phyloP scores from a whole-genome alignment of 2,113 vertebrate genomes.

The Mormyrus lacerda region DNA sequence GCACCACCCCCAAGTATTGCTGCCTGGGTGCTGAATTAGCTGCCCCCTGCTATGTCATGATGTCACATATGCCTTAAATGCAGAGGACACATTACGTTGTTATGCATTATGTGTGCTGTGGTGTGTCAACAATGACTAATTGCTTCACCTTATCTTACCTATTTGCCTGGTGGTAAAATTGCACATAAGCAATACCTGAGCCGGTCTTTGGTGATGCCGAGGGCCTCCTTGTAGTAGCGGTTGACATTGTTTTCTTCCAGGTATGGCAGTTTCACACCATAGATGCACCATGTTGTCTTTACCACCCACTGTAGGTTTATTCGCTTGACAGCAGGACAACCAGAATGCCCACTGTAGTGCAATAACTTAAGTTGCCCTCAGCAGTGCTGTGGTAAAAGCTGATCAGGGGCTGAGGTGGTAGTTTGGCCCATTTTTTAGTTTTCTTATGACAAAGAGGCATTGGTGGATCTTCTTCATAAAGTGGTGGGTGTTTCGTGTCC shows the following conservation, averaged over 20 bases:
- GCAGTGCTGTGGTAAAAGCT: background rate
- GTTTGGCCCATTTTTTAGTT: background rate
- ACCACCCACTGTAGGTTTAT: background rate
- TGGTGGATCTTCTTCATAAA: background rate
- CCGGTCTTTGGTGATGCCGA: background rate
- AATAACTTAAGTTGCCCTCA: background rate
- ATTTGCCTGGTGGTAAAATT: background rate
- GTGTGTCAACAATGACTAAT: too few relatives aligned
- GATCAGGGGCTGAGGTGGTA: background rate
- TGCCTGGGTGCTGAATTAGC: too few relatives aligned
- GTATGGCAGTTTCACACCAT: background rate
- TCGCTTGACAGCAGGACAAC: background rate
- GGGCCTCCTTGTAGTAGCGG: background rate
- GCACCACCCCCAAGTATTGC: too few relatives aligned
- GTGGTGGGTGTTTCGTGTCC: background rate
- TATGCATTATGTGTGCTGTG: too few relatives aligned
- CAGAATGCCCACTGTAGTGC: background rate
- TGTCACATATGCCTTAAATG: too few relatives aligned
- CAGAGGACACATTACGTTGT: too few relatives aligned
- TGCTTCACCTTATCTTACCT: too few relatives aligned
- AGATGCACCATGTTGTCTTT: background rate
- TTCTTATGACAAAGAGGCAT: background rate
- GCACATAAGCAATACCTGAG: background rate
- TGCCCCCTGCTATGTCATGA: too few relatives aligned
- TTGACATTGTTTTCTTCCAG: background rate